These are phyloP conservation scores for Naja naja DNA, from an alignment of 2,113 vertebrate genomes.

Conservation along the genomic window DNA sequence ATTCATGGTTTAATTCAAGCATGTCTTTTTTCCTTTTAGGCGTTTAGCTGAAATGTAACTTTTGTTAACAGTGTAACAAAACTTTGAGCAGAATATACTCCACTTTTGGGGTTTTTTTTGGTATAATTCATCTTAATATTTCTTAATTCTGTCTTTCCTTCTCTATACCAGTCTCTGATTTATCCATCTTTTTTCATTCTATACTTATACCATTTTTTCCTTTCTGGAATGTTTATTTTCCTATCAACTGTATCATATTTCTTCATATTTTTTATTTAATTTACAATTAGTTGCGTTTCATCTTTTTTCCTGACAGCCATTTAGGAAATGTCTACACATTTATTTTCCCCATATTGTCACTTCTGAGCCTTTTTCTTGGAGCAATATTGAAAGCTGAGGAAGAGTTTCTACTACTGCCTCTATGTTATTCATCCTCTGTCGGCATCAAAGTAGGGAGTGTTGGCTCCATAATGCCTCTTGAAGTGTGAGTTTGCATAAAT, in stretches of 20 bases:
- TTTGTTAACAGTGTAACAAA: neutral
- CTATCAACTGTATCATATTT: neutral
- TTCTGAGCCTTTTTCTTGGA: neutral
- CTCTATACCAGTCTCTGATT: neutral
- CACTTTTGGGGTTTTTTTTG: neutral
- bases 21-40: neutral
- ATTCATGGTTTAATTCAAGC: neutral
- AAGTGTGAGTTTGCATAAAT: neutral
- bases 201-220: neutral
- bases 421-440: neutral
- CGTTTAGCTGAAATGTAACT: neutral
- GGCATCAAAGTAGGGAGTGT: neutral
- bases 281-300: neutral
- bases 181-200: neutral
- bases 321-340: neutral
- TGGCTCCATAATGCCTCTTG: neutral
- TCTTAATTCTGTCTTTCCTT: neutral
- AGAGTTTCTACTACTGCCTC: neutral
- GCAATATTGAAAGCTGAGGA: neutral
- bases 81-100: neutral
- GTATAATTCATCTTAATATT: neutral
- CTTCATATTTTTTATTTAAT: neutral
- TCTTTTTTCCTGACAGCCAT: neutral
- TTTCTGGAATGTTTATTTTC: neutral
- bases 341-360: neutral